phyloP scores from a whole-genome alignment of 2,888 invertebrate genomes.

The Sesia bembeciformis region DNA sequence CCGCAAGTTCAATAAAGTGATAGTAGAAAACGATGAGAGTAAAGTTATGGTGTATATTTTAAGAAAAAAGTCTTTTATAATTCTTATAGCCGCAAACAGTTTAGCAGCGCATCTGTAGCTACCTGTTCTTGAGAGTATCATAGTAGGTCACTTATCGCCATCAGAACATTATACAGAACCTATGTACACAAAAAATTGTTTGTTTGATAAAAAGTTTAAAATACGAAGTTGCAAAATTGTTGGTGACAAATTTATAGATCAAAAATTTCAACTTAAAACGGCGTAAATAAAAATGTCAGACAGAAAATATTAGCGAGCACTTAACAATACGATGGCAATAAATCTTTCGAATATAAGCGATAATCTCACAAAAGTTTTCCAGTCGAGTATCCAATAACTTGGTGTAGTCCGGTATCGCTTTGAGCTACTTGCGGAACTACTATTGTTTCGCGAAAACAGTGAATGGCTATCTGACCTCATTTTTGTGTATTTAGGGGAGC shows the following conservation, averaged over 20 bases:
- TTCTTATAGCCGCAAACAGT: too few species aligned
- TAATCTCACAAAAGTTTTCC: conserved; percentile 40
- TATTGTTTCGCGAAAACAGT: conserved; percentile 38
- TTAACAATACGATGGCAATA: conserved; percentile 38
- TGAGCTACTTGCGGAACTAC: conserved; percentile 13
- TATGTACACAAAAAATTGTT: too few species aligned
- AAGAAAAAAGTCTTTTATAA: too few species aligned
- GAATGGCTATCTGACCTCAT: conserved; percentile 27
- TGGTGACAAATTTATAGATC: not conserved
- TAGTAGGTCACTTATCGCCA: too few species aligned
- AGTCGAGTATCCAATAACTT: conserved; percentile 40
- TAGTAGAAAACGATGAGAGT: too few species aligned
- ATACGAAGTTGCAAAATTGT: too few species aligned
- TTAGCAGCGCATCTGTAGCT: too few species aligned
- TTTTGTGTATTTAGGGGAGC: conserved; percentile 16
- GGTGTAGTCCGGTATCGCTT: conserved; percentile 21
- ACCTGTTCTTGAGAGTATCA: too few species aligned
- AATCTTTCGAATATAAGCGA: conserved; percentile 41
- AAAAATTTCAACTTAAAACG: not conserved
- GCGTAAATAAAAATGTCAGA: not conserved
- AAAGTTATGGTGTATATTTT: too few species aligned
- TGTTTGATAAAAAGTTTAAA: too few species aligned
- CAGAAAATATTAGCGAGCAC: not conserved
- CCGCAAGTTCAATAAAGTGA: too few species aligned
- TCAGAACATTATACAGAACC: too few species aligned